Conservation (phyloP, 2,797 vertebrate species). For the Nyctalus aviator region DNA sequence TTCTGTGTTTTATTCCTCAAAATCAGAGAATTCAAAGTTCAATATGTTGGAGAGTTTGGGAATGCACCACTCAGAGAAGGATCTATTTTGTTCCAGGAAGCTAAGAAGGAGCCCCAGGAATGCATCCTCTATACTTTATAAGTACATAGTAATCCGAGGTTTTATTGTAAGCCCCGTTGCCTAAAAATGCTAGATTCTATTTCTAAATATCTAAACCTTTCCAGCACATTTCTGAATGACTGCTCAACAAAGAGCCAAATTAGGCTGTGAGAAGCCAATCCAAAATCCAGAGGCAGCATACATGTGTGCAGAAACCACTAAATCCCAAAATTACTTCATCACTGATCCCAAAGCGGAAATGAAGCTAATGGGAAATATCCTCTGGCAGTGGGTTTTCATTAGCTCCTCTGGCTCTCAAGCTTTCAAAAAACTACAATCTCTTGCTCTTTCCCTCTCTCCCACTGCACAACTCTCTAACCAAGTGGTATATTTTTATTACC, state of each 20-base stretch:
- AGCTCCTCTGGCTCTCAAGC: constrained; percentile 7
- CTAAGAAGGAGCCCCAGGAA: neutral
- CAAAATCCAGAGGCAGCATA: neutral
- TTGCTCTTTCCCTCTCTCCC: neutral
- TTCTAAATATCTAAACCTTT: neutral
- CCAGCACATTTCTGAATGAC: neutral
- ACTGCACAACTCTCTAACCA: neutral
- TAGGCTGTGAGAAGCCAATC: neutral
- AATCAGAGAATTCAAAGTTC: neutral
- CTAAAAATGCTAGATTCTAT: neutral
- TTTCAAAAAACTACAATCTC: neutral
- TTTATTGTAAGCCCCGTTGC: neutral
- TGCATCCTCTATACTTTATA: neutral
- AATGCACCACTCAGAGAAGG: constrained; percentile 21
- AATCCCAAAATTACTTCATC: constrained; percentile 3
- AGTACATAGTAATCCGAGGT: neutral
- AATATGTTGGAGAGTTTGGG: neutral
- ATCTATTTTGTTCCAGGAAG: constrained; percentile 49
- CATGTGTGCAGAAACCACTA: constrained; percentile 3
- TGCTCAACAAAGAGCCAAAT: neutral
- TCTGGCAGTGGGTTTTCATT: constrained; percentile 43
- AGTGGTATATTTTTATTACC: neutral
- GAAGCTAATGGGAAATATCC: neutral
- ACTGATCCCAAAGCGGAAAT: constrained; percentile 43
- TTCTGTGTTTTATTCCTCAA: neutral